These are phyloP conservation scores for Taeniopygia guttata DNA, from an alignment of 2,797 vertebrate genomes.

Conservation along the genomic window DNA sequence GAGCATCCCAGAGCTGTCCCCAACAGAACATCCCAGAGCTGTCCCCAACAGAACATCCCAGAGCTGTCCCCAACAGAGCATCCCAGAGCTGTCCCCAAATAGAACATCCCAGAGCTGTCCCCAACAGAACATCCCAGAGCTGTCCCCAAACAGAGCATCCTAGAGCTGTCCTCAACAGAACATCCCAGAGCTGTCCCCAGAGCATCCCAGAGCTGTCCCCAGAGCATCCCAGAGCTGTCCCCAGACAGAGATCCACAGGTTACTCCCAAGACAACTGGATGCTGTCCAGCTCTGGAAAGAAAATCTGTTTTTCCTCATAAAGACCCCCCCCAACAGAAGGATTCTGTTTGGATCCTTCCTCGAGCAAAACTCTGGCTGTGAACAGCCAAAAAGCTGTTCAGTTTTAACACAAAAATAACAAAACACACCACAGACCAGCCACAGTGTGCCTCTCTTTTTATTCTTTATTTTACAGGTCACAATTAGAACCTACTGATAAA, in stretches of 20 bases:
- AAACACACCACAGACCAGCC: neutral
- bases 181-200: too few relatives aligned
- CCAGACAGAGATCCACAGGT: neutral
- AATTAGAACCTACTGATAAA: slow-evolving; percentile 20
- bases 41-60: too few relatives aligned
- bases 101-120: too few relatives aligned
- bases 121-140: too few relatives aligned
- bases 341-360: neutral
- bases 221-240: neutral
- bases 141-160: too few relatives aligned
- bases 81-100: too few relatives aligned
- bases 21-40: too few relatives aligned
- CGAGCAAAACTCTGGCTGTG: neutral
- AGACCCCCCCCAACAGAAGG: neutral
- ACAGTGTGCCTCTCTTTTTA: slow-evolving; percentile 35
- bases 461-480: slow-evolving; percentile 61
- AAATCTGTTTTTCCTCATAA: neutral
- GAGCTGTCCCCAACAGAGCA: too few relatives aligned
- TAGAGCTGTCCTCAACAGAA: too few relatives aligned
- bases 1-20: neutral
- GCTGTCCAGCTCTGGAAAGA: neutral
- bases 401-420: neutral
- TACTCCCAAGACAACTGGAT: neutral
- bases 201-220: too few relatives aligned
- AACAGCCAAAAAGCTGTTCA: neutral